Evolutionary conservation across 2,888 invertebrate genomes (phyloP).

Genomic region (Sphinx pinastri): DNA sequence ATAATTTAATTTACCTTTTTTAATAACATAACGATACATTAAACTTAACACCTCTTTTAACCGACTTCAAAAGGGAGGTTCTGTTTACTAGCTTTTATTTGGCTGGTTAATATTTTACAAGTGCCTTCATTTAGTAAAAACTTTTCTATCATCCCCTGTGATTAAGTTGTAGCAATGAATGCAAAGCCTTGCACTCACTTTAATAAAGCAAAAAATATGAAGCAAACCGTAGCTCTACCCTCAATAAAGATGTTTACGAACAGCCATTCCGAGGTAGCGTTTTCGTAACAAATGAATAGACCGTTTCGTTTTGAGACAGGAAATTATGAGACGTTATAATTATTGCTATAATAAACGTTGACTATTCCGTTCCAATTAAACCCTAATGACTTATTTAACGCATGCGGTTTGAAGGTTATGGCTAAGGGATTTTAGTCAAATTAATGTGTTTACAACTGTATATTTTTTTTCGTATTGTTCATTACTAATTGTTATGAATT

Average conservation of each 20-base stretch:
- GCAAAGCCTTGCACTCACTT: not conserved
- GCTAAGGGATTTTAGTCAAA: not conserved
- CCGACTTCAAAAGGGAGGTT: no score
- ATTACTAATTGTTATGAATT: no score
- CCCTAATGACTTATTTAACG: slow-evolving; percentile 1
- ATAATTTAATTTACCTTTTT: no score
- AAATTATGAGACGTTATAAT: slow-evolving; percentile 10
- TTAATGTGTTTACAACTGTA: not conserved
- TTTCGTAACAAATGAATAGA: slow-evolving; percentile 20
- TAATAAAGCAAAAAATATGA: slow-evolving; percentile 3
- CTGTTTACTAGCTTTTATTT: no score
- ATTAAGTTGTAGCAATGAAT: not conserved
- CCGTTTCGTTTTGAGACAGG: slow-evolving; percentile 2
- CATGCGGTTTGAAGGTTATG: not conserved
- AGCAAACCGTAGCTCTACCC: not conserved
- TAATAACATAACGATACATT: no score
- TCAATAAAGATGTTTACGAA: slow-evolving; percentile 16
- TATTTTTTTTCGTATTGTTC: not conserved
- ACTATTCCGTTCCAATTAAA: slow-evolving; percentile 18
- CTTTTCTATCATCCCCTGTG: not conserved
- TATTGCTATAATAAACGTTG: slow-evolving; percentile 18
- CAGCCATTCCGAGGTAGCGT: slow-evolving; percentile 13
- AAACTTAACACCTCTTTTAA: no score
- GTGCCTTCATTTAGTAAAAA: not conserved
- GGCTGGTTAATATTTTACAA: no score